Percentiles rank a stretch among this genome's conserved stretches.
phyloP scores from a whole-genome alignment of 2,888 invertebrate genomes.

The Arge pagana region DNA sequence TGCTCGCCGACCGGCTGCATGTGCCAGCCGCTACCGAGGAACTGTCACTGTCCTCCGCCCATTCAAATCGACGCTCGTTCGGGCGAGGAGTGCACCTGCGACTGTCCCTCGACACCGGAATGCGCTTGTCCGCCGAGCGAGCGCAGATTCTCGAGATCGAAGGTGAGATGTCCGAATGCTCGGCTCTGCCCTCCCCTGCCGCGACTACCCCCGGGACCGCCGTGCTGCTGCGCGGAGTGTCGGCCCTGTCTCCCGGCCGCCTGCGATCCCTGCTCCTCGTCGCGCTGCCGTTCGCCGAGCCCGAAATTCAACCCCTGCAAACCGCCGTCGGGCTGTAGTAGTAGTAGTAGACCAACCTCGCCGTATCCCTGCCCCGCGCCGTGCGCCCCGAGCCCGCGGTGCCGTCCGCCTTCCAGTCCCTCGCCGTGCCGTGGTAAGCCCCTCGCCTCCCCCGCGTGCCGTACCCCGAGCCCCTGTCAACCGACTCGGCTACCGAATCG shows the following conservation, averaged over 20 bases:
- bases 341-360: conserved; percentile 25
- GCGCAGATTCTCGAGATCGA: conserved; percentile 36
- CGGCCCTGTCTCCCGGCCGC: conserved; percentile 35
- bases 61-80: conserved; percentile 40
- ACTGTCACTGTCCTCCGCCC: conserved; percentile 45
- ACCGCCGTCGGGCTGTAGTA: conserved; percentile 23
- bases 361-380: not conserved
- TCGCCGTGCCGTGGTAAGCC: too few species aligned
- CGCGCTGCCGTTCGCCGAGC: conserved; percentile 29
- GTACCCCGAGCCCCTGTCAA: not conserved
- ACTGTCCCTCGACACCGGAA: conserved; percentile 41
- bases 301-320: conserved; percentile 26
- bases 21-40: conserved; percentile 41
- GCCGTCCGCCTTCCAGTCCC: conserved; percentile 22
- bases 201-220: conserved; percentile 34
- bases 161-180: conserved; percentile 36
- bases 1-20: conserved; percentile 33
- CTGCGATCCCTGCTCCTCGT: conserved; percentile 36
- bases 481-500: not conserved
- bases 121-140: conserved; percentile 45
- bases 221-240: conserved; percentile 35
- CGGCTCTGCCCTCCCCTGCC: conserved; percentile 36
- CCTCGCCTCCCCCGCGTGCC: conserved; percentile 11
- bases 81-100: conserved; percentile 39
- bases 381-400: conserved; percentile 26